Conservation (phyloP, 2,113 vertebrate species). For the Phalacrocorax aristotelis region DNA sequence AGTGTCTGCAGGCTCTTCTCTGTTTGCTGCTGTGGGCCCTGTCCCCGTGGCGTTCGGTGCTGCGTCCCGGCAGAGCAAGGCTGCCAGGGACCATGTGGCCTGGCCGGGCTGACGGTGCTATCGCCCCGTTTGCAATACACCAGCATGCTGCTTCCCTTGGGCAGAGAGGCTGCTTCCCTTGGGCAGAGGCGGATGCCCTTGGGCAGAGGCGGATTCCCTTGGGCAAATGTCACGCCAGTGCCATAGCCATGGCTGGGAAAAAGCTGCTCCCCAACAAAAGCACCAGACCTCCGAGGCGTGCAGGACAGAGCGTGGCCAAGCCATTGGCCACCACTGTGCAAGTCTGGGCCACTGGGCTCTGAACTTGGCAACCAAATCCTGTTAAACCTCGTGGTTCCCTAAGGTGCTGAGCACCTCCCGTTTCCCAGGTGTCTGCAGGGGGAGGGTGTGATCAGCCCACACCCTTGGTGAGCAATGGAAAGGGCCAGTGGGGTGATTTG, state of each 20-base stretch:
- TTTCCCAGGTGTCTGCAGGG: background rate
- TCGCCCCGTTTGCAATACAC: accelerated
- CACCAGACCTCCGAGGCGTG: background rate
- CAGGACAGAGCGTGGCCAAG: accelerated
- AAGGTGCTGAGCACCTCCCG: background rate
- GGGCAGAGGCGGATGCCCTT: background rate
- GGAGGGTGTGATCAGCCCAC: background rate
- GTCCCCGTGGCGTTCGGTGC: accelerated
- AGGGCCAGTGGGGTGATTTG: background rate
- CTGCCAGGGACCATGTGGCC: background rate
- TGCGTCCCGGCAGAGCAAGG: background rate
- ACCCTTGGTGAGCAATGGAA: background rate
- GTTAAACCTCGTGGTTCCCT: background rate
- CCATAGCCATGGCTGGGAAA: background rate
- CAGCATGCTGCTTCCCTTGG: background rate
- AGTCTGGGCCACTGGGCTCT: background rate
- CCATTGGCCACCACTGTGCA: background rate
- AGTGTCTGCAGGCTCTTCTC: background rate
- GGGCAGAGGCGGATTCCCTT: background rate
- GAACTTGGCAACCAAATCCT: background rate
- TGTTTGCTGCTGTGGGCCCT: too few species aligned
- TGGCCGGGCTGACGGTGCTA: background rate
- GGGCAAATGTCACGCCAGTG: background rate
- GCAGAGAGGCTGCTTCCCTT: background rate
- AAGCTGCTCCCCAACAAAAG: background rate